Conservation (phyloP, 2,113 vertebrate species). For the Dascyllus trimaculatus region DNA sequence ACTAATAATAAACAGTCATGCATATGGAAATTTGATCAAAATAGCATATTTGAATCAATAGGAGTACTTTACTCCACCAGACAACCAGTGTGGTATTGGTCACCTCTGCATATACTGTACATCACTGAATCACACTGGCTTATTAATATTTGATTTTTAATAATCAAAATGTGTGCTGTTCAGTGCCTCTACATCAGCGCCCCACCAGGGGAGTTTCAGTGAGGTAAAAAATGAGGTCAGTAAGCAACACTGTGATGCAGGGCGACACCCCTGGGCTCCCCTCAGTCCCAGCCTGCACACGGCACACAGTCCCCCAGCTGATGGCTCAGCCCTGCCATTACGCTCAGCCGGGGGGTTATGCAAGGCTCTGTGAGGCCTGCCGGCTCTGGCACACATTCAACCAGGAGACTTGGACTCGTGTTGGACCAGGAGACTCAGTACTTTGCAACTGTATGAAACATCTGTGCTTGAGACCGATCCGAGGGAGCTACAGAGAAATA, state of each 20-base stretch:
- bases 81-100: conserved; percentile 29
- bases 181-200: conserved; percentile 20
- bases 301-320: conserved; percentile 54
- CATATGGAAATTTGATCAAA: conserved; percentile 67
- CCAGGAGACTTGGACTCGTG: neutral
- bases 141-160: conserved; percentile 23
- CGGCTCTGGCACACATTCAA: conserved; percentile 34
- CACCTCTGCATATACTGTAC: neutral
- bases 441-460: neutral
- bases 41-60: conserved; percentile 49
- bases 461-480: conserved; percentile 22
- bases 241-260: conserved; percentile 65
- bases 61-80: conserved; percentile 33
- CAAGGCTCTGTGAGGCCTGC: conserved; percentile 22
- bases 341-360: conserved; percentile 40
- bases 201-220: conserved; percentile 36
- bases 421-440: conserved; percentile 27
- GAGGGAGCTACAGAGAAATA: neutral
- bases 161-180: neutral
- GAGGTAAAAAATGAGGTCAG: conserved; percentile 69
- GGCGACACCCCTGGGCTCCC: conserved; percentile 60
- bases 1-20: conserved; percentile 72
- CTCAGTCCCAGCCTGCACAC: conserved; percentile 47
- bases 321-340: conserved; percentile 45
- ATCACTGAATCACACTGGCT: neutral